Percentiles rank a stretch among this genome's conserved stretches.
phyloP scores from a whole-genome alignment of 2,113 vertebrate genomes.

The Alligator sinensis region DNA sequence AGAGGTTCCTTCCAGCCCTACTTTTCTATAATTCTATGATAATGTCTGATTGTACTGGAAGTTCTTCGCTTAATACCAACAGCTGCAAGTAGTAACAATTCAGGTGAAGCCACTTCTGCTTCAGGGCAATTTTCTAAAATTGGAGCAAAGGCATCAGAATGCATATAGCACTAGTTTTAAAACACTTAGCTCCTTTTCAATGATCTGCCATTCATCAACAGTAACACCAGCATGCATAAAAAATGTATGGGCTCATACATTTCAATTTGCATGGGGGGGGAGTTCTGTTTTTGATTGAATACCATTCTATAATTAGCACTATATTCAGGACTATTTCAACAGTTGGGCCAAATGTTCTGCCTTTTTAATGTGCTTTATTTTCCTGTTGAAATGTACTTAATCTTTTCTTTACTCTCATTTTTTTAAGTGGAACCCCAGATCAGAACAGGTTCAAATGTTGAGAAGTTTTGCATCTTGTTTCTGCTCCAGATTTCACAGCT shows the following conservation, averaged over 20 bases:
- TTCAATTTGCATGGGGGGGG: rapidly evolving
- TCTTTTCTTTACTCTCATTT: not conserved
- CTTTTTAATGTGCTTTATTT: not conserved
- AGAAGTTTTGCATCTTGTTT: not conserved
- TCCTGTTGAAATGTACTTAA: not conserved
- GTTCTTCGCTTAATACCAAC: not conserved
- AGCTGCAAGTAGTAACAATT: not conserved
- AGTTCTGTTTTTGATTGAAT: not conserved
- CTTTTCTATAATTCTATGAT: no score
- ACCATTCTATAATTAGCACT: not conserved
- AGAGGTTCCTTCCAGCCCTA: no score
- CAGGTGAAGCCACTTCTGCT: not conserved
- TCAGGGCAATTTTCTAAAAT: not conserved
- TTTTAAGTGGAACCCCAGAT: not conserved
- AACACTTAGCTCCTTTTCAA: not conserved
- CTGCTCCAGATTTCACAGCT: rapidly evolving
- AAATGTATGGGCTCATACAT: not conserved
- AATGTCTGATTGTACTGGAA: not conserved
- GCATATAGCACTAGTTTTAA: not conserved
- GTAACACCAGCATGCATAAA: not conserved
- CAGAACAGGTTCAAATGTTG: not conserved
- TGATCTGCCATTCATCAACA: not conserved
- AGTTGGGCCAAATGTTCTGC: not conserved
- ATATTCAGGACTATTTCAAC: not conserved
- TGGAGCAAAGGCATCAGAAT: not conserved